Conservation (phyloP, 2,888 invertebrate genomes). For the Papilio elwesi region DNA sequence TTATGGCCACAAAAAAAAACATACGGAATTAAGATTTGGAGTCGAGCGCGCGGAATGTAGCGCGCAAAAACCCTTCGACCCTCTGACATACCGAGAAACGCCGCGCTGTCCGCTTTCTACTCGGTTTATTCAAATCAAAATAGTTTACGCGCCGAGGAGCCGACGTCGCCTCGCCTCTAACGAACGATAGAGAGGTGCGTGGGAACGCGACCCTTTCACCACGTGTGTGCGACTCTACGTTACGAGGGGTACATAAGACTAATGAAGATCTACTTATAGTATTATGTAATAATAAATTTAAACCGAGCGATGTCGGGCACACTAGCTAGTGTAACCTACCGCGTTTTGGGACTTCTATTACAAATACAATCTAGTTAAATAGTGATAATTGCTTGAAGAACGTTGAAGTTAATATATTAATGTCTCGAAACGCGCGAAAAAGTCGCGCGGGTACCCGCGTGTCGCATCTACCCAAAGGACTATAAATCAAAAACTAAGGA, state of each 20-base stretch:
- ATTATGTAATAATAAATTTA: too few species aligned
- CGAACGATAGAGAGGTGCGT: slow-evolving; percentile 44
- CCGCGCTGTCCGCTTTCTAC: slow-evolving; percentile 68
- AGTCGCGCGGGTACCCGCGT: slow-evolving; percentile 13
- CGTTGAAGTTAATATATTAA: neutral
- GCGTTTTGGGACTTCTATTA: too few species aligned
- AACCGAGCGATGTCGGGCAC: too few species aligned
- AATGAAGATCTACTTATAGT: too few species aligned
- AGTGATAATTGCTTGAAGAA: neutral
- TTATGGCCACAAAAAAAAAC: slow-evolving; percentile 62
- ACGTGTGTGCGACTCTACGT: neutral
- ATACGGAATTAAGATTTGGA: slow-evolving; percentile 80
- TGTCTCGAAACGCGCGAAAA: neutral
- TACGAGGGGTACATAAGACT: neutral
- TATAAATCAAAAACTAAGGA: slow-evolving; percentile 73
- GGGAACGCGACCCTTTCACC: slow-evolving; percentile 43
- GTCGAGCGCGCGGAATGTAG: slow-evolving; percentile 67
- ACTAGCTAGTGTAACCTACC: too few species aligned
- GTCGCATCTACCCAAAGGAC: slow-evolving; percentile 54
- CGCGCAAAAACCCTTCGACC: slow-evolving; percentile 71
- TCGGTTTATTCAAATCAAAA: slow-evolving; percentile 83
- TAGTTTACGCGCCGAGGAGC: slow-evolving; percentile 75
- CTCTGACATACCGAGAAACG: slow-evolving; percentile 74
- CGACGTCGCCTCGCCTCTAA: slow-evolving; percentile 1
- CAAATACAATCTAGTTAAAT: too few species aligned